Conservation (phyloP, 2,113 vertebrate species). For the Oreochromis spilurus region DNA sequence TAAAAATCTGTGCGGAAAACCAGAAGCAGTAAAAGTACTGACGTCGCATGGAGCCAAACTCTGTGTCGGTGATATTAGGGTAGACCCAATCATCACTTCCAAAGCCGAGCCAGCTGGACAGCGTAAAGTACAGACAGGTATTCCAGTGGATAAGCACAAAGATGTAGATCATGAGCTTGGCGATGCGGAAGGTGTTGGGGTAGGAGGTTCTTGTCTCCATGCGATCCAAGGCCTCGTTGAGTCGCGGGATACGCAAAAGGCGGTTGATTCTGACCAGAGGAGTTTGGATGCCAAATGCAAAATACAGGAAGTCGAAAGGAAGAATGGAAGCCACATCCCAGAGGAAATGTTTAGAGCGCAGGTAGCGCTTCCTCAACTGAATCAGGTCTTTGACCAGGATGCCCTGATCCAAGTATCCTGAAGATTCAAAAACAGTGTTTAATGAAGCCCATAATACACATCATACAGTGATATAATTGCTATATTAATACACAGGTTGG, state of each 20-base stretch:
- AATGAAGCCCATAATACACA: not conserved
- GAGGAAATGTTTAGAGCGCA: constrained; percentile 71
- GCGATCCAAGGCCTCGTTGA: constrained; percentile 83
- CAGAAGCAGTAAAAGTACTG: constrained; percentile 92
- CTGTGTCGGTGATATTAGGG: constrained; percentile 71
- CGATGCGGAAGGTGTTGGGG: constrained; percentile 83
- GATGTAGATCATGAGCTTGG: constrained; percentile 85
- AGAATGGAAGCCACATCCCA: constrained; percentile 76
- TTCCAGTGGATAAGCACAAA: constrained; percentile 90
- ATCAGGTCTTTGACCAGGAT: constrained; percentile 75
- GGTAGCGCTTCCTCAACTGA: constrained; percentile 70
- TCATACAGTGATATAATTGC: not conserved
- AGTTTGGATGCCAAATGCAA: constrained; percentile 64
- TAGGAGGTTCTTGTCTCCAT: constrained; percentile 82
- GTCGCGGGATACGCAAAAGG: constrained; percentile 74
- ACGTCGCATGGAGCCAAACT: constrained; percentile 67
- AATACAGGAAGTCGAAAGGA: constrained; percentile 82
- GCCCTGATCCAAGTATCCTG: constrained; percentile 87
- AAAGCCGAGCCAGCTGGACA: constrained; percentile 81
- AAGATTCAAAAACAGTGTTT: not conserved
- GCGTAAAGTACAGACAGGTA: constrained; percentile 84
- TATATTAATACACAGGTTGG: not conserved
- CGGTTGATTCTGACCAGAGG: constrained; percentile 81
- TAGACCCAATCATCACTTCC: constrained; percentile 85
- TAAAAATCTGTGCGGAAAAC: constrained; percentile 85